Conservation (phyloP, 2,113 vertebrate genomes). For the Scomber scombrus region DNA sequence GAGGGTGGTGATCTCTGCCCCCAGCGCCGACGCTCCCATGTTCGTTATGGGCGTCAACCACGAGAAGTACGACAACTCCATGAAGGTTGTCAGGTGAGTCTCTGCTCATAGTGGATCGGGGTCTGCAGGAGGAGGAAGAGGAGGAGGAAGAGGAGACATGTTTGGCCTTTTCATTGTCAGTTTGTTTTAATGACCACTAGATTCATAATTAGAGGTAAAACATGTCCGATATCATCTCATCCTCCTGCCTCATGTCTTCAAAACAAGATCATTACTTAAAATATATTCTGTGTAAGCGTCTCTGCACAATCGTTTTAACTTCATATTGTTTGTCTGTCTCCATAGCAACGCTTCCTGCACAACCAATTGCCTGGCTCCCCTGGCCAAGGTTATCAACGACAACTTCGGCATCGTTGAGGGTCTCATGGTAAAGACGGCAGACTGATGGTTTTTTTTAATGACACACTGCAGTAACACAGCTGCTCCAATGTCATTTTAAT, state of each 20-base stretch:
- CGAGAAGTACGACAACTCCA: slow-evolving; percentile 92
- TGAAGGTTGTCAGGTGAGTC: slow-evolving; percentile 92
- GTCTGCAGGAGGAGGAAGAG: no score
- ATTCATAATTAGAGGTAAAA: not conserved
- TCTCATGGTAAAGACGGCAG: slow-evolving; percentile 88
- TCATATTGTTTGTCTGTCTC: not conserved
- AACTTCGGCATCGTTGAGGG: slow-evolving; percentile 92
- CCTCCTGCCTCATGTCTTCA: not conserved
- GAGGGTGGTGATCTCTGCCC: slow-evolving; percentile 94
- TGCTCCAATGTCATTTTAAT: no score
- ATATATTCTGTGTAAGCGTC: not conserved
- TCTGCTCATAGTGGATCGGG: not conserved
- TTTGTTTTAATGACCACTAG: no score
- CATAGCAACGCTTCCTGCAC: slow-evolving; percentile 94
- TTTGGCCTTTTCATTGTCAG: no score
- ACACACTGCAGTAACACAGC: no score
- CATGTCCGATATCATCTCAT: not conserved
- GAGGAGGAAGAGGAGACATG: no score
- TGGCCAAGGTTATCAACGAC: slow-evolving; percentile 95
- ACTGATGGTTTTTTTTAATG: no score
- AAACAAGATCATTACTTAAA: not conserved
- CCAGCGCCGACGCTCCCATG: slow-evolving; percentile 95
- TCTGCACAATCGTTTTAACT: slow-evolving; percentile 64
- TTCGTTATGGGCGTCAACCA: slow-evolving; percentile 97
- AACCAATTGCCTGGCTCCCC: slow-evolving; percentile 93